Conservation (phyloP, 23 tunicate genomes). For the Clavelina lepadiformis region DNA sequence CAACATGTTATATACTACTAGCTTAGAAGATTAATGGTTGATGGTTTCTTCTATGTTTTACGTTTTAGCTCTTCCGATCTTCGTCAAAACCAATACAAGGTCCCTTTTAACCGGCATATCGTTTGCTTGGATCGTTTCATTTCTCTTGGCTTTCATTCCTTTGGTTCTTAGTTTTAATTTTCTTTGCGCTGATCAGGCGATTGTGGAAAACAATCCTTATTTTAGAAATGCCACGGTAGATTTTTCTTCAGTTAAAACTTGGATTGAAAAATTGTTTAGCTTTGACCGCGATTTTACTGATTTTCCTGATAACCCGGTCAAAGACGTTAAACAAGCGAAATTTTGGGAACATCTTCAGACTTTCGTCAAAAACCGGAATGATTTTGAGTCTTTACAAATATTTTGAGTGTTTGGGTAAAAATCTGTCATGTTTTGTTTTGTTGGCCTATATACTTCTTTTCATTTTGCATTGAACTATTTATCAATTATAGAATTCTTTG, state of each 20-base stretch:
- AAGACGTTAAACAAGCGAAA: background rate
- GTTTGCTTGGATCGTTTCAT: conserved; percentile 11
- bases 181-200: conserved; percentile 2
- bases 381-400: background rate
- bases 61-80: conserved; percentile 11
- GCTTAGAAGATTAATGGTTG: no score
- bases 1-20: no score
- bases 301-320: background rate
- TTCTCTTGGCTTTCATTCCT: conserved; percentile 16
- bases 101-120: background rate
- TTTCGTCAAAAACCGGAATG: background rate
- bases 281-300: background rate
- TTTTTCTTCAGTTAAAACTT: background rate
- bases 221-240: conserved; percentile 16
- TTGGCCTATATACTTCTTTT: no score
- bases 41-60: background rate
- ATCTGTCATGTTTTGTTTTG: background rate
- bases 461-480: no score
- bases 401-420: background rate
- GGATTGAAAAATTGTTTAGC: background rate
- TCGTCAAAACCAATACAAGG: background rate
- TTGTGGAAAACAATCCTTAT: conserved; percentile 13
- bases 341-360: background rate
- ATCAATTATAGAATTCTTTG: no score
- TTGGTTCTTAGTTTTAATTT: background rate